Evolutionary conservation across 2,113 vertebrate species (phyloP), one percentile per base, ranked within the genome.

Genomic region (Proterorhinus semilunaris): DNA sequence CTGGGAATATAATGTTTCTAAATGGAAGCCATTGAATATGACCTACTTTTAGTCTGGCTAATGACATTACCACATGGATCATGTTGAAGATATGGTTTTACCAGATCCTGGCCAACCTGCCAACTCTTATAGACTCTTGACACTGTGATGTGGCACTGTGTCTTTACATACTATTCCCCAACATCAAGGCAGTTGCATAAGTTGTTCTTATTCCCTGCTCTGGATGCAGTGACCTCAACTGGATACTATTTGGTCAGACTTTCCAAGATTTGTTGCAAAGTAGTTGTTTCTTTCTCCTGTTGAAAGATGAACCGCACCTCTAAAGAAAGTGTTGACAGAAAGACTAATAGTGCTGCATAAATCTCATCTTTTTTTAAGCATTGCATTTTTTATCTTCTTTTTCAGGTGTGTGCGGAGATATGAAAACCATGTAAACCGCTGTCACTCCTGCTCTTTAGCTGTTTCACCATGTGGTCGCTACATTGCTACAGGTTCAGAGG

Each of bases 401-500:
- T 10, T 10, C 71, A 96, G 95, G 75, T 96, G 95, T 76, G 95
- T 95, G 6, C 92, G 93, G 1, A 92, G 87, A 12, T 96, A 95
- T 71, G 93, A 95, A 53, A 95, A 92, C 17, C 95, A 95, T 50
- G 54, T 88, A 1, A 94, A 84, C 71, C 87, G 82, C 11, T 88
- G 90, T 81, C 92, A 92, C 46, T 92, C 92, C 0, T 96, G 96
- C 76, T 89, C 92, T 17, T 85, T 93, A 45, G 89, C 94, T 16
- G 53, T 96, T 45, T 95, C 95, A n/a, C 93, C 96, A 0, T 97
- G 96, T 27, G 95, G 96, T 1, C 86, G 79, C 0, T 94, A 91
- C 43, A 88, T 95, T 83, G 94, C 93, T 10, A 93, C 91, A 45
- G 96, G 96, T 27, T 97, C 95, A 0, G 95, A 96, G 76, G 95